Conservation (phyloP, 2,888 invertebrate genomes). For the Drosophila prolongata region DNA sequence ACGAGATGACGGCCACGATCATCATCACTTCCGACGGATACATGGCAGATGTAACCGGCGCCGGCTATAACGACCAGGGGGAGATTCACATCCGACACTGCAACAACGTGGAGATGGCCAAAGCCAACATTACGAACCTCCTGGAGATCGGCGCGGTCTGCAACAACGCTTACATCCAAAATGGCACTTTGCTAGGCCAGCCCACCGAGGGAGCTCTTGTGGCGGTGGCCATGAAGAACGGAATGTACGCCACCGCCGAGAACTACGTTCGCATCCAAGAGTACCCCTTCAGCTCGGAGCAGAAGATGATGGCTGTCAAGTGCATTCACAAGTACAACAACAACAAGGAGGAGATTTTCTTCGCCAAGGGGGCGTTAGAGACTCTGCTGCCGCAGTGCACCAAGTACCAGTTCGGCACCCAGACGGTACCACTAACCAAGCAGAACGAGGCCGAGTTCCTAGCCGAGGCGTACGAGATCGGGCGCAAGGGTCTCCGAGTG, state of each 20-base stretch:
- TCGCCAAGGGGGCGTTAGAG: slow-evolving; percentile 98
- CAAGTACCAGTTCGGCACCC: slow-evolving; percentile 91
- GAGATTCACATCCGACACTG: slow-evolving; percentile 92
- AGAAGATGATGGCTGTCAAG: slow-evolving; percentile 99
- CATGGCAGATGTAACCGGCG: slow-evolving; percentile 93
- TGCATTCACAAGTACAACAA: slow-evolving; percentile 92
- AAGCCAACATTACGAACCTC: slow-evolving; percentile 89
- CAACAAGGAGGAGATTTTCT: slow-evolving; percentile 91
- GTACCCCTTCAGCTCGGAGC: slow-evolving; percentile 98
- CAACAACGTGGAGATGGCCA: slow-evolving; percentile 89
- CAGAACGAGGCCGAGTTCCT: slow-evolving; percentile 93
- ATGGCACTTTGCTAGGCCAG: slow-evolving; percentile 94
- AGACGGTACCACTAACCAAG: slow-evolving; percentile 88
- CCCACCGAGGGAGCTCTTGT: slow-evolving; percentile 99
- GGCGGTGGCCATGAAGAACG: slow-evolving; percentile 96
- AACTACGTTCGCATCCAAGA: slow-evolving; percentile 95
- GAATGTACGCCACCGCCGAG: slow-evolving; percentile 92
- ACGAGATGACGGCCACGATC: slow-evolving; percentile 99
- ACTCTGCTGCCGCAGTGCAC: slow-evolving; percentile 94
- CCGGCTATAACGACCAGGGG: slow-evolving; percentile 95
- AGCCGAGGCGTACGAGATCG: slow-evolving; percentile 93
- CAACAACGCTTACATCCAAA: slow-evolving; percentile 96
- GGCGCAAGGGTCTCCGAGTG: slow-evolving; percentile 93
- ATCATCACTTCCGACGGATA: slow-evolving; percentile 96
- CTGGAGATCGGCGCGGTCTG: slow-evolving; percentile 97